Evolutionary conservation across 1,140 invertebrate species (phyloP).

Genomic region (Zophobas morio): DNA sequence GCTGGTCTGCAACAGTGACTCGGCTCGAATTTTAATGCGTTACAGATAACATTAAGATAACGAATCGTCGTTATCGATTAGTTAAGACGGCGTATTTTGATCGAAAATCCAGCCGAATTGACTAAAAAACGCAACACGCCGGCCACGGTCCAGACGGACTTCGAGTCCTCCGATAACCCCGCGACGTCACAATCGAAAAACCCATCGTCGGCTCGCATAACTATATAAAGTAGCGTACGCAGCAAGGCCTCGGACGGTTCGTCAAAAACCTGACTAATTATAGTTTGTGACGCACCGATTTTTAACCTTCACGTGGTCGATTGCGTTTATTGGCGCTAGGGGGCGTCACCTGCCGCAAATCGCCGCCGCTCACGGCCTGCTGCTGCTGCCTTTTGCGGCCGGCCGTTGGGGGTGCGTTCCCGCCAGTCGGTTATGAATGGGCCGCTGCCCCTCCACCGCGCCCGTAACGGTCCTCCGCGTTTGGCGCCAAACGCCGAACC

Average conservation of each 20-base stretch:
- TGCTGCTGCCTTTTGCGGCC: neutral
- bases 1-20: too few relatives aligned
- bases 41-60: too few relatives aligned
- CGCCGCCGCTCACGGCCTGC: neutral
- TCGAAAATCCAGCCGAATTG: too few relatives aligned
- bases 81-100: too few relatives aligned
- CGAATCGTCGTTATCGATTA: too few relatives aligned
- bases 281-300: slow-evolving; percentile 47
- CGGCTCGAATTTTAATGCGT: too few relatives aligned
- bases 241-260: slow-evolving; percentile 17
- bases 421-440: slow-evolving; percentile 8
- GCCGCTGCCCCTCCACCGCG: neutral
- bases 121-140: neutral
- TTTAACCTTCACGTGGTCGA: slow-evolving; percentile 44
- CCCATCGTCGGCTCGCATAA: slow-evolving; percentile 9
- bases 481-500: slow-evolving; percentile 27
- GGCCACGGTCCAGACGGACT: neutral
- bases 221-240: slow-evolving; percentile 36
- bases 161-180: neutral
- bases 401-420: slow-evolving; percentile 2
- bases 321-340: slow-evolving; percentile 41
- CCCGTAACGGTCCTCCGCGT: slow-evolving; percentile 8
- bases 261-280: slow-evolving; percentile 48
- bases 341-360: slow-evolving; percentile 13
- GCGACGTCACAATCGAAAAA: slow-evolving; percentile 12